Evolutionary conservation across 2,888 invertebrate genomes (phyloP).

Genomic region (Scelioninae gen. 1): DNA sequence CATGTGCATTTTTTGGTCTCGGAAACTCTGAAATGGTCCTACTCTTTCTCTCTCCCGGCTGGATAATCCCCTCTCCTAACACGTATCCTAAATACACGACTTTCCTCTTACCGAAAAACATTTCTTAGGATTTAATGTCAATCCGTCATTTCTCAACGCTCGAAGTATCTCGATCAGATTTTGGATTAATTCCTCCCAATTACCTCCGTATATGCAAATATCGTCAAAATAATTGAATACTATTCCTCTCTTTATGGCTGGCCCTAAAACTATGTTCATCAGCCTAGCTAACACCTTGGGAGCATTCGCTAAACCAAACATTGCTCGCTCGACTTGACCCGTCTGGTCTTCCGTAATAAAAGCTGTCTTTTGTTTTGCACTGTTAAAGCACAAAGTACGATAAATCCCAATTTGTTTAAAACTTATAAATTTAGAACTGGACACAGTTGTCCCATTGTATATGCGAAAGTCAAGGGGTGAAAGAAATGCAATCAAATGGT

Average conservation of each 20-base stretch:
- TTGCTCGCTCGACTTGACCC: too few relatives aligned
- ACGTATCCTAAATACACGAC: slow-evolving; percentile 39
- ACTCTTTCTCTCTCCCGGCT: slow-evolving; percentile 42
- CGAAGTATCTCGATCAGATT: slow-evolving; percentile 6
- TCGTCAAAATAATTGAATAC: slow-evolving; percentile 22
- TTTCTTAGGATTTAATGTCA: slow-evolving; percentile 33
- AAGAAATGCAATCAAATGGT: too few relatives aligned
- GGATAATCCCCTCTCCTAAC: slow-evolving; percentile 13
- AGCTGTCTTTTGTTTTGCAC: too few relatives aligned
- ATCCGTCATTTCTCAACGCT: neutral
- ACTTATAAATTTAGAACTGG: too few relatives aligned
- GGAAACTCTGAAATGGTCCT: slow-evolving; percentile 17
- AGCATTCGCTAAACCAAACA: too few relatives aligned
- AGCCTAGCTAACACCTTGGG: too few relatives aligned
- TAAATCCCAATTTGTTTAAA: too few relatives aligned
- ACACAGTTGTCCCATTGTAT: too few relatives aligned
- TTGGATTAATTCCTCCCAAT: neutral
- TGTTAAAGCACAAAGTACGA: too few relatives aligned
- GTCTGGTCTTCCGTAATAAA: too few relatives aligned
- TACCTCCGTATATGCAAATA: neutral
- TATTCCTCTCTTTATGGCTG: neutral
- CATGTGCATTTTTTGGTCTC: neutral
- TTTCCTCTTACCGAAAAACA: slow-evolving; percentile 19
- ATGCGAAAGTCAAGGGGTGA: too few relatives aligned
- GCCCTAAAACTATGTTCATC: neutral